Evolutionary conservation across 1,140 invertebrate species (phyloP), one percentile per base, ranked within the genome.

Genomic region (Chrysoperla carnea): DNA sequence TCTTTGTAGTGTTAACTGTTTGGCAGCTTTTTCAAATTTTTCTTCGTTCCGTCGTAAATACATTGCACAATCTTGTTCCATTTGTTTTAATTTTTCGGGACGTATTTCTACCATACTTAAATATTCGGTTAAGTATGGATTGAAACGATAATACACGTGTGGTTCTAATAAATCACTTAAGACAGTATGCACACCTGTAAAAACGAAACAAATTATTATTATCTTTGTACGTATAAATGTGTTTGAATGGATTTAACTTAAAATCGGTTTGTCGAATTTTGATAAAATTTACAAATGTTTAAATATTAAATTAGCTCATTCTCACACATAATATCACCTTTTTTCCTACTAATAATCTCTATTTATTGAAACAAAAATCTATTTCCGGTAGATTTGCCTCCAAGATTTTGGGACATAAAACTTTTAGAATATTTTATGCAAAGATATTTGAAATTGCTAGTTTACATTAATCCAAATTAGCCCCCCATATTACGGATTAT

Each of bases 51-150:
- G 66, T 46, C 82, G 59, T 42, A 83, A 69, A 53, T 90, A 90
- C 62, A 83, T 80, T 33, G 67, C 55, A 0, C 82, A 75, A 60
- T 82, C 79, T 33, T 66, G 60, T 48, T 78, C 67, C 33, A 82
- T 51, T 52, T 68, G 69, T 38, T 63, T 55, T 1, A 79, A 55
- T 53, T 79, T 81, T 7, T 73, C 74, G 4, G 75, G 70, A 47
- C 80, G 63, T 33, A 80, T 84, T 62, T 94, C 90, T 53, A 88
- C 84, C 66, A 96, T 78, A 3, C 71, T 67, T 15, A 88, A 67
- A 55, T 84, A 75, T 56, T 89, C 81, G 38, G 78, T 80, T 29
- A 94, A 63, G 51, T 89, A 88, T 0, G 91, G 91, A 64, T 94
- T 94, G 57, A 95, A 84, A 7, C 91, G 72, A 55, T 76, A 94